Evolutionary conservation across 2,113 vertebrate genomes (phyloP).

Genomic region (Chauna torquata): DNA sequence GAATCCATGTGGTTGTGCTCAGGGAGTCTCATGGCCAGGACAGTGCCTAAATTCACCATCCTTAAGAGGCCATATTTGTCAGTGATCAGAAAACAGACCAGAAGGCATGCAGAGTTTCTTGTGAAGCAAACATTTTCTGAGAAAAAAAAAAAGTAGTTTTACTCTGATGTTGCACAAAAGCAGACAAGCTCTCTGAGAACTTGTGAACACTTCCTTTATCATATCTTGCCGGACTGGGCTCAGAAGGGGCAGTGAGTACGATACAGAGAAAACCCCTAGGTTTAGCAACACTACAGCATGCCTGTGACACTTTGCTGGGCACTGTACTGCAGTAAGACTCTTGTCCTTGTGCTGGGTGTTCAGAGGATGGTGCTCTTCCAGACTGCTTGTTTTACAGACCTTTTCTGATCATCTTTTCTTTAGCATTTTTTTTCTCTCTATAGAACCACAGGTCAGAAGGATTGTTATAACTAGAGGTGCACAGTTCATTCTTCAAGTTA

Average conservation of each 20-base stretch:
- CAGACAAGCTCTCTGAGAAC: background rate
- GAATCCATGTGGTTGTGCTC: background rate
- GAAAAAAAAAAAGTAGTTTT: background rate
- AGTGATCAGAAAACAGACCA: background rate
- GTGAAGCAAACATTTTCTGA: background rate
- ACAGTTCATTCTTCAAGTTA: background rate
- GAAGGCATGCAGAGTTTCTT: background rate
- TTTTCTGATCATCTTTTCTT: background rate
- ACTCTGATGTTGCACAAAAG: background rate
- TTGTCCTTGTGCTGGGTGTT: accelerated
- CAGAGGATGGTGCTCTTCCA: background rate
- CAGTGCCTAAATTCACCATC: background rate
- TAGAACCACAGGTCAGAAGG: background rate
- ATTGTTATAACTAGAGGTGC: background rate
- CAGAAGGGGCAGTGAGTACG: background rate
- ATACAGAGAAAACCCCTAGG: background rate
- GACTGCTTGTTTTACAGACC: background rate
- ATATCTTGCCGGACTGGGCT: background rate
- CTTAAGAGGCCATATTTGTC: background rate
- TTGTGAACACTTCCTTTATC: background rate
- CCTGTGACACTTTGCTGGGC: background rate
- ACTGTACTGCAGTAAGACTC: background rate
- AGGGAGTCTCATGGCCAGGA: no score
- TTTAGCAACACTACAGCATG: background rate
- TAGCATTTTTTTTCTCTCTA: background rate